Percentiles rank a stretch among this genome's conserved stretches.
Evolutionary conservation across 2,888 invertebrate genomes (phyloP).

Genomic region (Chrysolina americana): DNA sequence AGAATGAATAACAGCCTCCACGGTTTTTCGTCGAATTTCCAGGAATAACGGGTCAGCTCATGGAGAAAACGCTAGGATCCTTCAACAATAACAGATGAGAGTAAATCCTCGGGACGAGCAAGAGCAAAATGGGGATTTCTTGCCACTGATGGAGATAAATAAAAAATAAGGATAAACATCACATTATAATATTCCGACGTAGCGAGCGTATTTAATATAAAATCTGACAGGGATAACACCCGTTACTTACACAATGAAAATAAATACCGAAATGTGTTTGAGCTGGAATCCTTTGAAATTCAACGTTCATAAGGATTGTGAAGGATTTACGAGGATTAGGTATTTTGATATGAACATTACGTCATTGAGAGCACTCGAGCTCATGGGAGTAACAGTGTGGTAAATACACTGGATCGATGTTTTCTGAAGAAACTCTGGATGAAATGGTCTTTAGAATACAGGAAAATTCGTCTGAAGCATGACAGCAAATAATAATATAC

Average conservation of each 20-base stretch:
- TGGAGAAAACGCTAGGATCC: conserved; percentile 30
- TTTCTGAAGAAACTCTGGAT: neutral
- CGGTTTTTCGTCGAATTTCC: conserved; percentile 10
- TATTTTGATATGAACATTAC: conserved; percentile 55
- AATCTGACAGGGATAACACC: conserved; percentile 53
- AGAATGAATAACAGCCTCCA: neutral
- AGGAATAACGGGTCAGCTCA: conserved; percentile 27
- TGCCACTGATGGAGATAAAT: conserved; percentile 35
- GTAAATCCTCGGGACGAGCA: conserved; percentile 31
- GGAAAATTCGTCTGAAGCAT: no score
- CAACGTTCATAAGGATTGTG: conserved; percentile 55
- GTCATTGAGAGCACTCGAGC: conserved; percentile 39
- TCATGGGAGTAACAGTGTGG: neutral
- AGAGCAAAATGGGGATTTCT: conserved; percentile 29
- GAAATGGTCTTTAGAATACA: neutral
- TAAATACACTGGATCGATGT: neutral
- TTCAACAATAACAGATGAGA: conserved; percentile 31
- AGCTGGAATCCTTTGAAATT: conserved; percentile 58
- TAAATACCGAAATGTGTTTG: conserved; percentile 58
- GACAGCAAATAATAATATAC: no score
- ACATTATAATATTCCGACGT: conserved; percentile 43
- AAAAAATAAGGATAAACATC: conserved; percentile 41
- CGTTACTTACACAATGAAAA: conserved; percentile 56
- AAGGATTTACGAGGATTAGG: conserved; percentile 53
- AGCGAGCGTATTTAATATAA: conserved; percentile 45